A percentile compares a stretch with the other conserved stretches of the same genome.
Evolutionary conservation across 2,888 invertebrate species (phyloP).

Genomic region (Napeogenes sylphis): DNA sequence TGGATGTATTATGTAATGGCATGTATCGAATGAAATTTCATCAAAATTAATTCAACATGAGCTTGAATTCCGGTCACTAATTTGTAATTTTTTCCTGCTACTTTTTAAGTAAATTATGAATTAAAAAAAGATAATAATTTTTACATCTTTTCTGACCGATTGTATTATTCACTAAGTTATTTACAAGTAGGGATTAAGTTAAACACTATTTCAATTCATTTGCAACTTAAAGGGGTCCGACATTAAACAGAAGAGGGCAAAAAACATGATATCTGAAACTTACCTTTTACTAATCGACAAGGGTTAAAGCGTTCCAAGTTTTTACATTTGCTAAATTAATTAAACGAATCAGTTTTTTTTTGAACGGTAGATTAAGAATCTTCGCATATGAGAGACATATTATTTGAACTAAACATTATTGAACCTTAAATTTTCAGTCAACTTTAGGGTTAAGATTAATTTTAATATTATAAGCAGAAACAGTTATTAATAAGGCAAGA

Average conservation of each 20-base stretch:
- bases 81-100: too few species aligned
- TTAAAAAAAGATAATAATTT: too few species aligned
- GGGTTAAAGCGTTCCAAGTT: constrained; percentile 59
- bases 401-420: too few species aligned
- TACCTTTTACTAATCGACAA: constrained; percentile 56
- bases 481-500: too few species aligned
- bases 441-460: too few species aligned
- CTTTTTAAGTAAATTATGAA: too few species aligned
- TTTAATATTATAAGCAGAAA: too few species aligned
- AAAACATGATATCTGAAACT: constrained; percentile 30
- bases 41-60: constrained; percentile 9
- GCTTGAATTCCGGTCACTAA: not conserved
- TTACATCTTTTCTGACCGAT: not conserved
- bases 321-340: constrained; percentile 71
- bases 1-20: constrained; percentile 24
- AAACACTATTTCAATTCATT: not conserved
- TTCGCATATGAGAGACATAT: constrained; percentile 9
- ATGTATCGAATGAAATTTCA: constrained; percentile 7
- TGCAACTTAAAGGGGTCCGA: constrained; percentile 7
- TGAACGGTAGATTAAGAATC: constrained; percentile 15
- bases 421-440: too few species aligned
- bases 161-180: not conserved
- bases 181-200: not conserved
- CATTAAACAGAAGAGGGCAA: constrained; percentile 12
- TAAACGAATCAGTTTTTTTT: constrained; percentile 24